Base-by-base conservation (phyloP, 2,888 invertebrate species). In the Steromphala cineraria region DNA sequence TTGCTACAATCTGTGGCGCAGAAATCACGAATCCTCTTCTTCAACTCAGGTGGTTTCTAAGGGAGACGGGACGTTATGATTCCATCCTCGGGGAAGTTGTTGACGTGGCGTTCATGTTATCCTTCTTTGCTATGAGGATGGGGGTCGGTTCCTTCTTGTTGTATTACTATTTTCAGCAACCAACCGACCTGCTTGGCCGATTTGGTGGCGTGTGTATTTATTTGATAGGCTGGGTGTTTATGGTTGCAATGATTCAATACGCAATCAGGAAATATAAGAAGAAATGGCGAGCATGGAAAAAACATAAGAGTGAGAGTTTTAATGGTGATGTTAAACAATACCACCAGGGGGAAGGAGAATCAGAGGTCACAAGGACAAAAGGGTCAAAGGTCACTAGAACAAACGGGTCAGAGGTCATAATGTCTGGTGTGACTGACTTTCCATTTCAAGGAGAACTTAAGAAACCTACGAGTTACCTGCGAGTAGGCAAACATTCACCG, bases 11-110 rank as follows among this genome's bases (percentile, higher is more conserved):
- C 21, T 89, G 89, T 53, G 93, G 92, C 0, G 89, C 92, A 0
- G 93, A 93, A 83, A 80, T 92, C 21, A 91, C 93, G 56, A 93
- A 93, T 81, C 93, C 93, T 0, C 85, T 93, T 5, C 87, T 93
- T 13, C 93, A 93, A 85, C 46, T 89, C n/a, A 89, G 93, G 1
- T 93, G 93, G 93, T 92, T 92, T 81, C 85, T 92, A 13, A 81
- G 87, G 15, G 88, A 91, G 40, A 85, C 88, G 0, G 89, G 89
- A 5, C 83, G 81, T 17, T 87, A 91, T 40, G 80, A 89, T 46
- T 89, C 90, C 0, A 28, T 85, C 36, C 80, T 88, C 4, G 91
- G 87, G 0, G 90, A 91, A 46, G n/a, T 90, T 15, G 89, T 91
- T 36, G 92, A 93, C 80, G 62, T 88, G 24, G 71, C 87, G 10